Base-by-base conservation (phyloP, 2,113 vertebrate genomes). In the Gambusia affinis region DNA sequence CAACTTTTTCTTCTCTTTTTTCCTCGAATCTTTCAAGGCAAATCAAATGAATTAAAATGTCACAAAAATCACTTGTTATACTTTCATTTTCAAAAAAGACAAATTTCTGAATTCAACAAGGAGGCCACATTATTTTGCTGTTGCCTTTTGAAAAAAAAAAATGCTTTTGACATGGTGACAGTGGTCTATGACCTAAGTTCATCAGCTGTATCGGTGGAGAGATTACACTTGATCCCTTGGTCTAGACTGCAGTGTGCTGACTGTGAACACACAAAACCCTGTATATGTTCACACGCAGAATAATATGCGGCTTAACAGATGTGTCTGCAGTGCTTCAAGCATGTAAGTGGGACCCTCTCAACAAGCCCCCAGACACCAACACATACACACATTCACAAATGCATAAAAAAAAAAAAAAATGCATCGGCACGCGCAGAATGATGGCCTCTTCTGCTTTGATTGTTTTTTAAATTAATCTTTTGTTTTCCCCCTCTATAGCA, bases 381-480 rank as follows among this genome's bases (percentile, higher is more conserved):
- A 72, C 10, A 66, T 28, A 72, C 64, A 67, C 37, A 57, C 4
- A 37, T 22, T 62, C 66, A 66, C 60, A 64, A 27, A 72, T 31
- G 62, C 79, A 83, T 64, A 7, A 6, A 15, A 63, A 66, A 27
- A 27, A 27, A 27, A 27, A 62, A 44, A 80, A 44, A 81, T 76
- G 75, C 87, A 84, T 39, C 8, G 69, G 60, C 75, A 74, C 60
- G 44, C 67, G 75, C 62, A 78, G n/a, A 72, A 60, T 39, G 10
- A 79, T 62, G 70, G 47, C 77, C 70, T 81, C 72, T 68, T 73
- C 78, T 87, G 72, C 79, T 91, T 85, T 78, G 75, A 91, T 92
- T 90, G 85, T 92, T 92, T 89, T 81, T 85, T 24, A 82, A 86
- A 72, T 84, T 89, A 92, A 91, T 91, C 84, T 85, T 70, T 79